Evolutionary conservation across 2,113 vertebrate genomes (phyloP).

Genomic region (Osmerus mordax): DNA sequence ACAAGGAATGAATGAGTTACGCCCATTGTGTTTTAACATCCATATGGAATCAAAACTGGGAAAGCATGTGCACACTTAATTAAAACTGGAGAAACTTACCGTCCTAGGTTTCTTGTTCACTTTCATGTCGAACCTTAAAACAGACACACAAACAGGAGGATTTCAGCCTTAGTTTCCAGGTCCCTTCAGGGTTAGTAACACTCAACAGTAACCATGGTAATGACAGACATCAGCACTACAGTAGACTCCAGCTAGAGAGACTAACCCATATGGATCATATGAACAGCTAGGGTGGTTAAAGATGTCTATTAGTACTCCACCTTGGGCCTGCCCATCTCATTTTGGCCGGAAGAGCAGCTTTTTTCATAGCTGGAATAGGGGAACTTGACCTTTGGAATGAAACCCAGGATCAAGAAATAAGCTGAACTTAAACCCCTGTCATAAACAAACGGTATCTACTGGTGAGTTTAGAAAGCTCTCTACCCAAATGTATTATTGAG

Average conservation of each 20-base stretch:
- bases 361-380: slow-evolving; percentile 8
- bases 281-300: slow-evolving; percentile 12
- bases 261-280: slow-evolving; percentile 28
- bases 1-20: too few species aligned
- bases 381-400: slow-evolving; percentile 29
- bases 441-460: slow-evolving; percentile 14
- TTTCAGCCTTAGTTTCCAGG: neutral
- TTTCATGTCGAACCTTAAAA: slow-evolving; percentile 96
- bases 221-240: slow-evolving; percentile 26
- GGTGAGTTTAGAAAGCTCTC: slow-evolving; percentile 9
- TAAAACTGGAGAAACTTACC: slow-evolving; percentile 75
- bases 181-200: neutral
- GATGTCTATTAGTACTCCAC: slow-evolving; percentile 27
- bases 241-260: slow-evolving; percentile 36
- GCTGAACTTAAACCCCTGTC: slow-evolving; percentile 13
- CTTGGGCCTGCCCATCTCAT: slow-evolving; percentile 19
- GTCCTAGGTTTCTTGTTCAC: slow-evolving; percentile 98
- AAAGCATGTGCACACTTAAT: too few species aligned
- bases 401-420: slow-evolving; percentile 13
- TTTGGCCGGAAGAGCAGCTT: slow-evolving; percentile 30
- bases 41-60: too few species aligned
- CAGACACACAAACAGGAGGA: neutral
- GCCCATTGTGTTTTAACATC: too few species aligned
- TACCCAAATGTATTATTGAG: too few species aligned
- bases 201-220: slow-evolving; percentile 11